A percentile compares a stretch with the other conserved stretches of the same genome.
Evolutionary conservation across 2,113 vertebrate species (phyloP).

Genomic region (Barbus barbus): DNA sequence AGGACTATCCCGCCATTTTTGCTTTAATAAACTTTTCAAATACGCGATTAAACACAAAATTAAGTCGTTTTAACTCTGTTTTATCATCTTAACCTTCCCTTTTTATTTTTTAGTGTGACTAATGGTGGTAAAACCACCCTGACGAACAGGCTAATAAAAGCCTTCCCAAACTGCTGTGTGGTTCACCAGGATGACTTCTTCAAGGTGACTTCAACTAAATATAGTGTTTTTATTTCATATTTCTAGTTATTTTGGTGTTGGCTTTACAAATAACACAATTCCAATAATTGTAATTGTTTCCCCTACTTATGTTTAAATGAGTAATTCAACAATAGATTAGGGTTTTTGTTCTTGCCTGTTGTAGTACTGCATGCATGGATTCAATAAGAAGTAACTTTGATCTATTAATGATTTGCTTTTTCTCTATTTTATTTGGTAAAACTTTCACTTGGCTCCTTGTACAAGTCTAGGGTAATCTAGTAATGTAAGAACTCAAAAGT

Average conservation of each 20-base stretch:
- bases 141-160: slow-evolving; percentile 75
- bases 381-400: not conserved
- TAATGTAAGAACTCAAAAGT: not conserved
- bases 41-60: not conserved
- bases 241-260: not conserved
- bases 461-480: not conserved
- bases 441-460: not conserved
- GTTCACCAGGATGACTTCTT: slow-evolving; percentile 84
- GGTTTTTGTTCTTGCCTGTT: too few relatives aligned
- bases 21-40: not conserved
- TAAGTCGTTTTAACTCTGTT: not conserved
- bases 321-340: not conserved
- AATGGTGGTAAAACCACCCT: slow-evolving; percentile 84
- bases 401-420: not conserved
- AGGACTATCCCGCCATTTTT: slow-evolving; percentile 20
- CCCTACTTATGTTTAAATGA: not conserved
- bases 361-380: not conserved
- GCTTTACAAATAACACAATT: not conserved
- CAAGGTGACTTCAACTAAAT: slow-evolving; percentile 71
- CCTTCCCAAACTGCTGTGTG: slow-evolving; percentile 80
- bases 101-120: slow-evolving; percentile 70
- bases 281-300: not conserved
- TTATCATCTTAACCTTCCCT: not conserved
- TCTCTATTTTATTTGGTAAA: not conserved
- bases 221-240: not conserved